Evolutionary conservation across 1,140 invertebrate genomes (phyloP), one percentile per base, ranked within the genome.

Genomic region (Ephestia elutella): DNA sequence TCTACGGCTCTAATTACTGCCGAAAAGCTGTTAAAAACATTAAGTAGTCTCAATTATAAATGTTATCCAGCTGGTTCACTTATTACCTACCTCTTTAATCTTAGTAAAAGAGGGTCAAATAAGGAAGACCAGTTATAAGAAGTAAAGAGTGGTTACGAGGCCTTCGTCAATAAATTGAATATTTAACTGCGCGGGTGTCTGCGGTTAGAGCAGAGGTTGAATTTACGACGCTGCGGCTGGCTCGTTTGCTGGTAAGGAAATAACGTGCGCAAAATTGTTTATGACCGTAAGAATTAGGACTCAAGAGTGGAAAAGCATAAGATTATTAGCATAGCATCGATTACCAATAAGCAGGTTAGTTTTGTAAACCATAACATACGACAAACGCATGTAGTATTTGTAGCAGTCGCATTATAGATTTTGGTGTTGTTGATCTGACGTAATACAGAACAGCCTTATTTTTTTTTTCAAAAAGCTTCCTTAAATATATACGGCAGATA

Each of bases 231-330:
- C 49, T 61, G 32, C 58, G 56, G 57, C 18, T 55, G 20, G 56
- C 56, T 60, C 28, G 49, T 15, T 50, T 20, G 19, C 11, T 44
- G 50, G 56, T 62, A 57, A 66, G 65, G 63, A 64, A 66, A 68
- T 68, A 66, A 70, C 62, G 59, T 57, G 59, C 65, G 56, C 59
- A 54, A 66, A 70, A 70, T 64, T 70, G 67, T 72, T 72, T 75
- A 75, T 64, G 62, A 61, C 59, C 21, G 30, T 48, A 48, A 51
- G 25, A 58, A 58, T 58, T 50, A 25, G 10, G n/a, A 32, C 32
- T 13, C 19, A 21, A 25, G 19, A 56, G 20, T 49, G 38, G 18
- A 18, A 56, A 56, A 11, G 11, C 17, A 50, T 50, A 10, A 50
- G 15, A 50, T 19, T 50, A 50, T 32, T 32, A 11, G 30, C 8